phyloP scores from a whole-genome alignment of 1,140 invertebrate genomes.

The Tetramorium alpestre region DNA sequence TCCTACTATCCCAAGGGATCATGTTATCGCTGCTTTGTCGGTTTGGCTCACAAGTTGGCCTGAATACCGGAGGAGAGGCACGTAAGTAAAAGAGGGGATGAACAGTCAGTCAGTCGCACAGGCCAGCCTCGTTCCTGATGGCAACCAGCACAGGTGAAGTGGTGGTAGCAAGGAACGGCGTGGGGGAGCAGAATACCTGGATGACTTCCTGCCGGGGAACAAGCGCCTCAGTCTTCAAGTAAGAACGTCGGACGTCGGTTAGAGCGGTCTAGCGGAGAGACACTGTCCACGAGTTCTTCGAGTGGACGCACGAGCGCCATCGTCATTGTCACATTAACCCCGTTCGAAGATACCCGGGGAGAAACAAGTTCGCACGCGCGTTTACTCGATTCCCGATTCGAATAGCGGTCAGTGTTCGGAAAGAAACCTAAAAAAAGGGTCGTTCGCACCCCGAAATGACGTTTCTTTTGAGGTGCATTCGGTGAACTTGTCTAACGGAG shows the following conservation, averaged over 20 bases:
- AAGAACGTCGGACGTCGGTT: conserved; percentile 69
- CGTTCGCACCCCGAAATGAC: conserved; percentile 52
- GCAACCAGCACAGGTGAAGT: conserved; percentile 68
- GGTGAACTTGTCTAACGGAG: conserved; percentile 54
- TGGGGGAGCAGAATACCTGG: conserved; percentile 79
- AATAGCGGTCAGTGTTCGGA: conserved; percentile 30
- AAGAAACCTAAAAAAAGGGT: neutral
- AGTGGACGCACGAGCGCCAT: neutral
- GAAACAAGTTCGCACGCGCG: neutral
- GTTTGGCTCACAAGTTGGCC: conserved; percentile 63
- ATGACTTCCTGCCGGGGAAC: conserved; percentile 78
- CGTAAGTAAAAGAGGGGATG: conserved; percentile 48
- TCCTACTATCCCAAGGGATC: neutral
- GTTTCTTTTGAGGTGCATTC: conserved; percentile 32
- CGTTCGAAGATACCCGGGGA: neutral
- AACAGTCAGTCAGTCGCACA: conserved; percentile 69
- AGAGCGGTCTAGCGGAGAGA: conserved; percentile 30
- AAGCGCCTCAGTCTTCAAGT: conserved; percentile 79
- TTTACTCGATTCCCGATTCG: neutral
- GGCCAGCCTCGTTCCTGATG: conserved; percentile 71
- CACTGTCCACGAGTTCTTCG: neutral
- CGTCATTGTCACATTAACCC: neutral
- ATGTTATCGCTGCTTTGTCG: conserved; percentile 15
- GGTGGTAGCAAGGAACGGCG: conserved; percentile 65
- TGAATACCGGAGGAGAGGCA: conserved; percentile 67